Percentiles rank a stretch among this genome's conserved stretches.
phyloP scores from a whole-genome alignment of 2,113 vertebrate species.

The Daubentonia madagascariensis region DNA sequence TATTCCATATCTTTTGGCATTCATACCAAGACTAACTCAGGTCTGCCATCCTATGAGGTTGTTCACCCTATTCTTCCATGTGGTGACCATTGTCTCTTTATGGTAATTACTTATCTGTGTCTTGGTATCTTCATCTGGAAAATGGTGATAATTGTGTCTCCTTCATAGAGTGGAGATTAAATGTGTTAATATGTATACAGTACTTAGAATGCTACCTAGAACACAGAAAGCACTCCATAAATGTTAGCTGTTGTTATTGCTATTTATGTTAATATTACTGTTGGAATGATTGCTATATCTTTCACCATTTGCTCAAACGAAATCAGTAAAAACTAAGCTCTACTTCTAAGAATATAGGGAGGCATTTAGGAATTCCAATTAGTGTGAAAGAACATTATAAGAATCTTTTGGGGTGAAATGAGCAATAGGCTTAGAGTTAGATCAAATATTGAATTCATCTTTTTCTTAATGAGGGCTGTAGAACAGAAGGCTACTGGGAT shows the following conservation, averaged over 20 bases:
- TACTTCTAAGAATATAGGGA: neutral
- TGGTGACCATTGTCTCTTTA: neutral
- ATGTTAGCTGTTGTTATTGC: neutral
- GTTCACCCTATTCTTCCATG: neutral
- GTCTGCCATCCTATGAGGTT: no score
- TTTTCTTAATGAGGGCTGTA: conserved; percentile 37
- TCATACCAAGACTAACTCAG: neutral
- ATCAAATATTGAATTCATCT: conserved; percentile 52
- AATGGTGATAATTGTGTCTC: neutral
- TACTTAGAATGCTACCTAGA: neutral
- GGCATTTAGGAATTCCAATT: conserved; percentile 36
- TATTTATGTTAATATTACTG: neutral
- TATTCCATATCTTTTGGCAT: neutral
- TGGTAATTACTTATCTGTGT: neutral
- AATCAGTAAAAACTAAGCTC: conserved; percentile 1
- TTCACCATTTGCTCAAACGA: neutral
- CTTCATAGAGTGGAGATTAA: neutral
- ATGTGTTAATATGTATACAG: neutral
- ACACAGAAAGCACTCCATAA: neutral
- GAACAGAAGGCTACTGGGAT: neutral
- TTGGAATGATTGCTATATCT: neutral
- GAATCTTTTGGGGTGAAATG: conserved; percentile 17
- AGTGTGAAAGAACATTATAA: conserved; percentile 12
- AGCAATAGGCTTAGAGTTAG: neutral
- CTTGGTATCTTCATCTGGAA: neutral